Conservation (phyloP, 2,888 invertebrate species). For the Ophion ventricosus region DNA sequence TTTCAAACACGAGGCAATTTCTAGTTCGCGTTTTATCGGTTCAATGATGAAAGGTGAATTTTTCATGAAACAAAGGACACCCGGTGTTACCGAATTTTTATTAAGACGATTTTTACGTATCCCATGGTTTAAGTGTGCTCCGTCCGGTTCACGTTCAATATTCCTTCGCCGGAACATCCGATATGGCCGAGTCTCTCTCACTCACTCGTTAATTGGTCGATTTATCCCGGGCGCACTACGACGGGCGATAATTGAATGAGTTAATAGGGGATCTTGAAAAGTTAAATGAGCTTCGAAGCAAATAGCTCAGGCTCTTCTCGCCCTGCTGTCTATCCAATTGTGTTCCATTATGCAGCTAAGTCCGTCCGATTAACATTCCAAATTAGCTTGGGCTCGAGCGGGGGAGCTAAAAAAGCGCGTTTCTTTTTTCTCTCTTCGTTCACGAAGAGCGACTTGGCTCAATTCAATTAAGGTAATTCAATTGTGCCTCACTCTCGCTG, state of each 20-base stretch:
- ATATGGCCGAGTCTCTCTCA: neutral
- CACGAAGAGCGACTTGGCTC: neutral
- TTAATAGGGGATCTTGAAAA: slow-evolving; percentile 45
- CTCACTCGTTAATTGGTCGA: slow-evolving; percentile 26
- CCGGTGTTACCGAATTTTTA: neutral
- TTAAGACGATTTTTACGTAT: neutral
- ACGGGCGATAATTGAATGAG: slow-evolving; percentile 58
- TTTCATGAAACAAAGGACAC: neutral
- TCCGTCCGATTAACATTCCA: slow-evolving; percentile 60
- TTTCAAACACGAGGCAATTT: too few species aligned
- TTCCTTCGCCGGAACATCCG: neutral
- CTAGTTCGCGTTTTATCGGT: too few species aligned
- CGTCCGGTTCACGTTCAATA: neutral
- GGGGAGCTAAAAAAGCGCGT: slow-evolving; percentile 15
- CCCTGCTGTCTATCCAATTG: slow-evolving; percentile 61
- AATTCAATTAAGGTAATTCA: slow-evolving; percentile 1
- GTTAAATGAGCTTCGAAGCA: slow-evolving; percentile 49
- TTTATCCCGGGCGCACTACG: slow-evolving; percentile 20
- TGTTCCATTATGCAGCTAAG: slow-evolving; percentile 64
- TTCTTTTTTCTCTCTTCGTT: slow-evolving; percentile 7
- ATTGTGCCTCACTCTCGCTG: neutral
- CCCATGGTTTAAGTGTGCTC: neutral
- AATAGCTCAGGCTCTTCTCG: slow-evolving; percentile 51
- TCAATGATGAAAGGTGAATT: neutral
- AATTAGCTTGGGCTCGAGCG: slow-evolving; percentile 50